A percentile compares a stretch with the other conserved stretches of the same genome.
Evolutionary conservation across 1,140 invertebrate genomes (phyloP).

Genomic region (Drosophila azteca): DNA sequence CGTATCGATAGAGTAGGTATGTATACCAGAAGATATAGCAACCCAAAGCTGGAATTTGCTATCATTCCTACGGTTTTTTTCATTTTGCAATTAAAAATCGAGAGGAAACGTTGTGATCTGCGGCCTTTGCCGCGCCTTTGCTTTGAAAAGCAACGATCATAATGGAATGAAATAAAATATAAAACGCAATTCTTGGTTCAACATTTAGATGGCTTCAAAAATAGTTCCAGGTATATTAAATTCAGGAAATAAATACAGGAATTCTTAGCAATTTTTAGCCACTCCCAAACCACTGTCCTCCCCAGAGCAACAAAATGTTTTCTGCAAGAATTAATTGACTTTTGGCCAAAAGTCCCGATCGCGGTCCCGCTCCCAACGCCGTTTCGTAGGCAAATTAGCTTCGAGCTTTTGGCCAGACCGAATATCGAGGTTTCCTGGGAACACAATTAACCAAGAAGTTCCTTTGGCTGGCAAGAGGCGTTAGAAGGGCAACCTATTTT

Average conservation of each 20-base stretch:
- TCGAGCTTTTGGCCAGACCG: slow-evolving; percentile 3
- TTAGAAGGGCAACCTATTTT: slow-evolving; percentile 58
- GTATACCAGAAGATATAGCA: too few species aligned
- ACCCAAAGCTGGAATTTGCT: too few species aligned
- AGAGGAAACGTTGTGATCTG: too few species aligned
- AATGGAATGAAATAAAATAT: too few species aligned
- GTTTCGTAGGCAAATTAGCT: slow-evolving; percentile 78
- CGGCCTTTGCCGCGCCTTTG: too few species aligned
- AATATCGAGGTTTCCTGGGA: slow-evolving; percentile 62
- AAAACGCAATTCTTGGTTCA: too few species aligned
- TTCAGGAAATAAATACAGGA: neutral
- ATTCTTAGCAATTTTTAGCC: neutral
- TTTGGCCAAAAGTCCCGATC: slow-evolving; percentile 35
- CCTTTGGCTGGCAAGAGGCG: slow-evolving; percentile 37
- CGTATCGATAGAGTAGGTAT: too few species aligned
- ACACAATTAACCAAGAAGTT: slow-evolving; percentile 63
- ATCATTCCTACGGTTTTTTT: too few species aligned
- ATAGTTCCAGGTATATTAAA: too few species aligned
- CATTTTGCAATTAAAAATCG: too few species aligned
- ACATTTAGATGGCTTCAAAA: too few species aligned
- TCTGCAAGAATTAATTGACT: slow-evolving; percentile 74
- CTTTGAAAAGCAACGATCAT: too few species aligned
- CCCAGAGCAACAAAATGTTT: neutral
- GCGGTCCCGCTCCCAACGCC: slow-evolving; percentile 14
- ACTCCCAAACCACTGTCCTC: slow-evolving; percentile 23